Conservation (phyloP, 1,140 invertebrate genomes). For the Drosophila cardini region DNA sequence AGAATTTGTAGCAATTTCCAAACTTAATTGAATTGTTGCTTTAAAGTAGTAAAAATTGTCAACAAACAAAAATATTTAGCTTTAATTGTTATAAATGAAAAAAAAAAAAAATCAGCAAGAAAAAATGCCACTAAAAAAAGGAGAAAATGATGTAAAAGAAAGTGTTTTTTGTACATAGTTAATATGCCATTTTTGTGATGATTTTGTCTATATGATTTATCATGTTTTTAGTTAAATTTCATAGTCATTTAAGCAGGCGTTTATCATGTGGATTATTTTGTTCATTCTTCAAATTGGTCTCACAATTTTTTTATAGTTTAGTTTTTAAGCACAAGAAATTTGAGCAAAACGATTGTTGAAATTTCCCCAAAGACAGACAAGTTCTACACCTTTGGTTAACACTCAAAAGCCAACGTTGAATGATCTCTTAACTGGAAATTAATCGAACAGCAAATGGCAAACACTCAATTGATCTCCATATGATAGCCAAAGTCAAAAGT, state of each 20-base stretch:
- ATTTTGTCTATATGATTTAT: conserved; percentile 71
- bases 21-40: conserved; percentile 43
- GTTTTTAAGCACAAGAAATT: conserved; percentile 62
- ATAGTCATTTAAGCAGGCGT: conserved; percentile 52
- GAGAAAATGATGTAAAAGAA: not conserved
- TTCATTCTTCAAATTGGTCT: conserved; percentile 81
- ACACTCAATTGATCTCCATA: conserved; percentile 72
- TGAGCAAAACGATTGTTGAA: conserved; percentile 49
- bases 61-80: conserved; percentile 64
- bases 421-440: conserved; percentile 76
- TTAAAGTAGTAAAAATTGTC: conserved; percentile 73
- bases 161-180: conserved; percentile 66
- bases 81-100: conserved; percentile 75
- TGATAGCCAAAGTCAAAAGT: conserved; percentile 71
- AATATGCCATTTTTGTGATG: conserved; percentile 78
- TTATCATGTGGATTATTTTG: conserved; percentile 66
- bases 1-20: conserved; percentile 48
- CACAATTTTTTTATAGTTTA: conserved; percentile 64
- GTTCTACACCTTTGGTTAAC: conserved; percentile 45
- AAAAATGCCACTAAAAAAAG: conserved; percentile 46
- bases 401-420: conserved; percentile 60
- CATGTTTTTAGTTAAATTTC: conserved; percentile 78
- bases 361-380: conserved; percentile 43
- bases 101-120: conserved; percentile 41
- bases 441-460: conserved; percentile 41